Evolutionary conservation across 2,888 invertebrate species (phyloP).

Genomic region (Anagyrus pseudococci): DNA sequence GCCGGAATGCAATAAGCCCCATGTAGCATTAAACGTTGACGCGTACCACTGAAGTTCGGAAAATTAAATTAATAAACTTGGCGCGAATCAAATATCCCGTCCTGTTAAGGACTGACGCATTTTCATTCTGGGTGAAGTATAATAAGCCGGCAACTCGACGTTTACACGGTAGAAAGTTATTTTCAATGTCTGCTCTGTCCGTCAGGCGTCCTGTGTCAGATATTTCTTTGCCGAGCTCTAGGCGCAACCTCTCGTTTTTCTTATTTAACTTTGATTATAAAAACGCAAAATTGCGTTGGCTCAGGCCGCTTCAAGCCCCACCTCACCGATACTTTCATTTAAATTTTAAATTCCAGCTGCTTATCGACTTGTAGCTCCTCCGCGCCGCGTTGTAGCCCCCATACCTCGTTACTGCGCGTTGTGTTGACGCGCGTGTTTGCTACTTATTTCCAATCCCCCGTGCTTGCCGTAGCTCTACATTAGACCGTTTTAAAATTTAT

Average conservation of each 20-base stretch:
- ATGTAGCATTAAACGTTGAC: too few relatives aligned
- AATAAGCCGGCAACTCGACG: not conserved
- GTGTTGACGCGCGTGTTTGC: not conserved
- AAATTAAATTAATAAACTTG: slow-evolving; percentile 13
- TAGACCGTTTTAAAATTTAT: too few relatives aligned
- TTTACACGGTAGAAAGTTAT: not conserved
- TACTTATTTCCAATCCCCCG: not conserved
- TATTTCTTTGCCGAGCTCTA: not conserved
- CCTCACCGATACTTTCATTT: not conserved
- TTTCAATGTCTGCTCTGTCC: not conserved
- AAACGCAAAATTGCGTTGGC: not conserved
- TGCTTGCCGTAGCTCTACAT: too few relatives aligned
- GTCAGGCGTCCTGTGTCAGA: not conserved
- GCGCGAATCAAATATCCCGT: not conserved
- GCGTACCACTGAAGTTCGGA: too few relatives aligned
- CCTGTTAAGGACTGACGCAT: too few relatives aligned
- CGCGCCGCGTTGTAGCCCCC: too few relatives aligned
- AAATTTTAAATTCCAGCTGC: not conserved
- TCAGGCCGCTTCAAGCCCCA: too few relatives aligned
- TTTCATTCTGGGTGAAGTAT: not conserved
- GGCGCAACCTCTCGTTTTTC: not conserved
- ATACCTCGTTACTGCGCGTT: too few relatives aligned
- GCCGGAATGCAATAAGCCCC: too few relatives aligned
- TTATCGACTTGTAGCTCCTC: not conserved
- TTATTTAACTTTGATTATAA: not conserved